phyloP scores from a whole-genome alignment of 2,888 invertebrate species.

The Brenthis daphne region DNA sequence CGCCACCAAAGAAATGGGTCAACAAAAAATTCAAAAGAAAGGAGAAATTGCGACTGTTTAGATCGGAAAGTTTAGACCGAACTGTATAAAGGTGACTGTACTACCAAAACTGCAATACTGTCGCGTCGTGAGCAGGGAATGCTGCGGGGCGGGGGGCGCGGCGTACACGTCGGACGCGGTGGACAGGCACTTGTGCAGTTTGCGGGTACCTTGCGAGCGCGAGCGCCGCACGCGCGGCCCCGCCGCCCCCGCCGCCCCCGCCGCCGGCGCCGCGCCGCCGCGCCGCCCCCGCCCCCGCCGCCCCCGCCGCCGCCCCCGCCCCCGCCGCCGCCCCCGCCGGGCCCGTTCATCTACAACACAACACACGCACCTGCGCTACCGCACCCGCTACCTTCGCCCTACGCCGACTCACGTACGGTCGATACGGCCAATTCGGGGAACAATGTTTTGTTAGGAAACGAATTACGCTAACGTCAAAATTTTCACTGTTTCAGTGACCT shows the following conservation, averaged over 20 bases:
- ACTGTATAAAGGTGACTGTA: slow-evolving; percentile 86
- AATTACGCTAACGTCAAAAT: too few relatives aligned
- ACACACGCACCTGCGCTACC: slow-evolving; percentile 50
- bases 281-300: slow-evolving; percentile 57
- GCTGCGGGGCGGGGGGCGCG: slow-evolving; percentile 83
- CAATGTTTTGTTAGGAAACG: too few relatives aligned
- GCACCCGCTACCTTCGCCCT: slow-evolving; percentile 17
- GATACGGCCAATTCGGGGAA: slow-evolving; percentile 4
- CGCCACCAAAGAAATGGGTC: slow-evolving; percentile 43
- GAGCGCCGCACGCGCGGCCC: slow-evolving; percentile 73
- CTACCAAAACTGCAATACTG: slow-evolving; percentile 98
- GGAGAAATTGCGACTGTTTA: slow-evolving; percentile 79
- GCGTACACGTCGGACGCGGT: slow-evolving; percentile 91
- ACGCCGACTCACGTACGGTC: not conserved
- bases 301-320: slow-evolving; percentile 24
- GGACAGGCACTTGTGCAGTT: slow-evolving; percentile 95
- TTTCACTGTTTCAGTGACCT: too few relatives aligned
- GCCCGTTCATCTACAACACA: slow-evolving; percentile 85
- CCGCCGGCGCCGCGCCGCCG: slow-evolving; percentile 45
- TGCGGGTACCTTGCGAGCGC: slow-evolving; percentile 96
- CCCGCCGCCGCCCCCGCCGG: slow-evolving; percentile 47
- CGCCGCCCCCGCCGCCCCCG: slow-evolving; percentile 77
- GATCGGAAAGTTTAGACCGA: slow-evolving; percentile 66
- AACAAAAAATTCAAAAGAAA: slow-evolving; percentile 44
- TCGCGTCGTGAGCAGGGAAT: slow-evolving; percentile 91